These are phyloP conservation scores for Reticulitermes speratus DNA, from an alignment of 1,140 invertebrate genomes.

Conservation along the genomic window DNA sequence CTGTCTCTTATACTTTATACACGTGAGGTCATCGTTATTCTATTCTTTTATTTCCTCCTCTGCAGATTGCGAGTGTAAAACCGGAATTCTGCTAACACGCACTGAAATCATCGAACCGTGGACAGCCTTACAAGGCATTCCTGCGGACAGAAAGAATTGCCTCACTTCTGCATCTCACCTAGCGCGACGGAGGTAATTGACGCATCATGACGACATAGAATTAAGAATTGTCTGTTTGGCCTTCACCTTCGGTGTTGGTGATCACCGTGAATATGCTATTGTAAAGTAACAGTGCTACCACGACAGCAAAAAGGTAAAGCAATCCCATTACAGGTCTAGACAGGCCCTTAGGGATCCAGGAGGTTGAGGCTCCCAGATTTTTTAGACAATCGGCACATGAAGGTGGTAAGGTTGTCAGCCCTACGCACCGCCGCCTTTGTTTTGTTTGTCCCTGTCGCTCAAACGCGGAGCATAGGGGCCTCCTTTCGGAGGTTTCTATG, in stretches of 20 bases:
- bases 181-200: conserved; percentile 4
- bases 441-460: too few species aligned
- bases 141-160: not conserved
- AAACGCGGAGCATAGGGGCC: too few species aligned
- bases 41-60: not conserved
- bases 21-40: not conserved
- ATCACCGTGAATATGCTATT: too few species aligned
- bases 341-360: too few species aligned
- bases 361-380: too few species aligned
- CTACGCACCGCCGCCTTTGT: too few species aligned
- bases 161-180: not conserved
- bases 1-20: not conserved
- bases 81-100: conserved; percentile 13
- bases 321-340: too few species aligned
- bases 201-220: not conserved
- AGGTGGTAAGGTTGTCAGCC: too few species aligned
- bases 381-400: too few species aligned
- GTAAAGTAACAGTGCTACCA: too few species aligned
- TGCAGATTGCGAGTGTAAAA: not conserved
- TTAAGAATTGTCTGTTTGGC: not conserved
- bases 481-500: too few species aligned
- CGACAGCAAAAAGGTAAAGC: too few species aligned
- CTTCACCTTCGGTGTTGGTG: not conserved
- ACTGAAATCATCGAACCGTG: not conserved
- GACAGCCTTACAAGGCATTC: conserved; percentile 1